phyloP scores from a whole-genome alignment of 2,113 vertebrate species.

The Bujurquina vittata region DNA sequence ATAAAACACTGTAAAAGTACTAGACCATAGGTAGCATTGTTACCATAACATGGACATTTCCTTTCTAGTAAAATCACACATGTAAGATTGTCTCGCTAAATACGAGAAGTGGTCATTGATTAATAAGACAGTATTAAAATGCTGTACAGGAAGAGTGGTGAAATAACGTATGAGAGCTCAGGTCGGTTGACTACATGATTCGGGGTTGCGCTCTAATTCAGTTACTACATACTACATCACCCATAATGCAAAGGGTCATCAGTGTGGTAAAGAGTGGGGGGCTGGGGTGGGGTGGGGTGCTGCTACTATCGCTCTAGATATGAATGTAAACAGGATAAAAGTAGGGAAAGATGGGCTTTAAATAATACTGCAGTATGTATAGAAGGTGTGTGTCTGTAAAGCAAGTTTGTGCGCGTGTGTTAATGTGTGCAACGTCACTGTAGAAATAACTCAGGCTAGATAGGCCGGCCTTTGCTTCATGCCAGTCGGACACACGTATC shows the following conservation, averaged over 20 bases:
- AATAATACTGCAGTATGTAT: conserved; percentile 18
- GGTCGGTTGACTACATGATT: conserved; percentile 20
- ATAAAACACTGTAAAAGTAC: conserved; percentile 63
- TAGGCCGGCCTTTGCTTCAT: conserved; percentile 29
- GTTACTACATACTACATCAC: conserved; percentile 46
- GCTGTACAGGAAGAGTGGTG: conserved; percentile 54
- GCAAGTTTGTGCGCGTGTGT: conserved; percentile 15
- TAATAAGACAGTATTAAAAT: conserved; percentile 59
- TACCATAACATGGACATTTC: conserved; percentile 62
- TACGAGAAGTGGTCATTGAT: conserved; percentile 74
- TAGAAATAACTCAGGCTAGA: conserved; percentile 39
- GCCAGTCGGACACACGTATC: conserved; percentile 57
- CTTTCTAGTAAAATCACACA: conserved; percentile 63
- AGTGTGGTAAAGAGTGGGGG: conserved; percentile 2
- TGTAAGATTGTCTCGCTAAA: conserved; percentile 75
- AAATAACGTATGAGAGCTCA: conserved; percentile 10
- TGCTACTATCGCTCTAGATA: conserved; percentile 28
- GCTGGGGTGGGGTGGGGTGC: conserved; percentile 3
- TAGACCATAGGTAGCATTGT: conserved; percentile 70
- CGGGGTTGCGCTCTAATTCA: conserved; percentile 21
- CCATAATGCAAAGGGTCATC: conserved; percentile 52
- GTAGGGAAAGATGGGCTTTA: conserved; percentile 8
- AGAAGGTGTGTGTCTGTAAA: conserved; percentile 19
- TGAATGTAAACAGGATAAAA: conserved; percentile 34
- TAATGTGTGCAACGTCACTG: conserved; percentile 17